A percentile compares a stretch with the other conserved stretches of the same genome.
Conservation (phyloP, 1,140 invertebrate species). For the Drosophila albomicans region DNA sequence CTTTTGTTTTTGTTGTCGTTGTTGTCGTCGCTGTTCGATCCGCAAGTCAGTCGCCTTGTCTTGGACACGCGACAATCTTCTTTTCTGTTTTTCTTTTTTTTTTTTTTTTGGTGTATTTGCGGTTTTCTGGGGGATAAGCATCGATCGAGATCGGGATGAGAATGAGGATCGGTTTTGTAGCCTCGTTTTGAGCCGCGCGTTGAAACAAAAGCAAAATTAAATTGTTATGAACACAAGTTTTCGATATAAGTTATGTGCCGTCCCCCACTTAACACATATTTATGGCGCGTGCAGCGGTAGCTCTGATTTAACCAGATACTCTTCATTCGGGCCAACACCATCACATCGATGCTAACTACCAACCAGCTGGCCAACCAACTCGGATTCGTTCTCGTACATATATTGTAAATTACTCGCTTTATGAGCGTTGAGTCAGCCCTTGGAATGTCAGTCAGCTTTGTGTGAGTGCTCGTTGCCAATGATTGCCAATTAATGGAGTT, state of each 20-base stretch:
- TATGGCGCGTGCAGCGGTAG: constrained; percentile 81
- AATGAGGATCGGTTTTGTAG: constrained; percentile 22
- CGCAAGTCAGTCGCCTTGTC: constrained; percentile 56
- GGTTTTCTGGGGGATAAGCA: constrained; percentile 8
- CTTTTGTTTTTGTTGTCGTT: constrained; percentile 32
- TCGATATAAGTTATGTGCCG: constrained; percentile 70
- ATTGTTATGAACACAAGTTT: constrained; percentile 82
- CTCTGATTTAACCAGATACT: constrained; percentile 75
- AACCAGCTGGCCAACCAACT: neutral
- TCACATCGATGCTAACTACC: neutral
- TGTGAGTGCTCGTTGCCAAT: constrained; percentile 7
- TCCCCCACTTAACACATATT: constrained; percentile 79
- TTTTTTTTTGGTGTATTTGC: neutral
- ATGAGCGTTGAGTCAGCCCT: constrained; percentile 45
- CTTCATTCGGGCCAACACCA: constrained; percentile 24
- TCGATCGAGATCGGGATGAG: constrained; percentile 10
- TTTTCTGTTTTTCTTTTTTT: constrained; percentile 15
- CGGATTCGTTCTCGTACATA: constrained; percentile 4
- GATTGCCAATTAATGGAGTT: constrained; percentile 27
- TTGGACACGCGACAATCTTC: constrained; percentile 81
- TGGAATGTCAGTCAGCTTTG: constrained; percentile 26
- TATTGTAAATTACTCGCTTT: constrained; percentile 71
- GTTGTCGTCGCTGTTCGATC: constrained; percentile 54
- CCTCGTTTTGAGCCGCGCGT: constrained; percentile 39
- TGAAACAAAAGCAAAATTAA: constrained; percentile 82